Evolutionary conservation across 1,140 invertebrate species (phyloP).

Genomic region (Eulimnadia texana): DNA sequence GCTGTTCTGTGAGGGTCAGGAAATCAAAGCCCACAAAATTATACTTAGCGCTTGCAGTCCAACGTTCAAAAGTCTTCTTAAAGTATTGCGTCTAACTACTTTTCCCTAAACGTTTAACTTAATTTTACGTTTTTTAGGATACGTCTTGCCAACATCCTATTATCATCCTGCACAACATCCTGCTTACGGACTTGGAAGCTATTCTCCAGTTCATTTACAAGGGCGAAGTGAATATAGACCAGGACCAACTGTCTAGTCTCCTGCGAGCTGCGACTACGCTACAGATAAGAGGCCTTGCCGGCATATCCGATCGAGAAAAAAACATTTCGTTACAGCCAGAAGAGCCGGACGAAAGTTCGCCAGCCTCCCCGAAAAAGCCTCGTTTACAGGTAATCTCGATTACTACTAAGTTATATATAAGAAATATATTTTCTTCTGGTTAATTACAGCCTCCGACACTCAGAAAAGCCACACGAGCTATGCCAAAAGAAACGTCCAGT

Average conservation of each 20-base stretch:
- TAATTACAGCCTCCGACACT: no score
- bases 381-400: not conserved
- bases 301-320: constrained; percentile 27
- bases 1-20: constrained; percentile 47
- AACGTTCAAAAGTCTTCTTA: constrained; percentile 49
- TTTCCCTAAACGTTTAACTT: no score
- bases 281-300: constrained; percentile 44
- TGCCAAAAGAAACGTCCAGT: not conserved
- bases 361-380: not conserved
- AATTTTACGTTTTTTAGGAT: no score
- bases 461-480: not conserved
- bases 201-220: constrained; percentile 48
- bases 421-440: not conserved
- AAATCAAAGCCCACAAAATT: constrained; percentile 52
- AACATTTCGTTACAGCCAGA: not conserved
- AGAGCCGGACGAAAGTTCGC: not conserved
- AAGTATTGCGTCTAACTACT: no score
- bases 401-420: not conserved
- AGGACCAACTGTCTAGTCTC: constrained; percentile 42
- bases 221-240: constrained; percentile 49
- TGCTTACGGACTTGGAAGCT: constrained; percentile 40
- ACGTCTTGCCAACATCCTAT: constrained; percentile 50
- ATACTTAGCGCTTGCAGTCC: constrained; percentile 55
- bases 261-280: constrained; percentile 45
- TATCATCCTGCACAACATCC: constrained; percentile 48